Percentiles rank a stretch among this genome's conserved stretches.
These are phyloP conservation scores for Toxotes chatareus DNA, from an alignment of 2,113 vertebrate genomes.

Conservation along the genomic window DNA sequence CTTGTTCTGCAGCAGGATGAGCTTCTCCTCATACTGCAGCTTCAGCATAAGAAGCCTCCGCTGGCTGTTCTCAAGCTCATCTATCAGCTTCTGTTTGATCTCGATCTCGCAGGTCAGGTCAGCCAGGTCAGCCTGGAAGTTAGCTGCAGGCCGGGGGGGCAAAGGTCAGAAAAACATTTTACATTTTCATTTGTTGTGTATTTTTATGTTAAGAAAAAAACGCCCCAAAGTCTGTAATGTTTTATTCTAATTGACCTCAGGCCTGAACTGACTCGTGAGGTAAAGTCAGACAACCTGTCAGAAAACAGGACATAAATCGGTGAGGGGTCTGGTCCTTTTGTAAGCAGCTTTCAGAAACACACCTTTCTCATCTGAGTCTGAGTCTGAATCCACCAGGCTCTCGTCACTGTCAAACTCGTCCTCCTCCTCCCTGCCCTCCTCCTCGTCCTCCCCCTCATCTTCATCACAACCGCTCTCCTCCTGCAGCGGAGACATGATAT, in stretches of 20 bases:
- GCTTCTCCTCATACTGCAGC: constrained; percentile 97
- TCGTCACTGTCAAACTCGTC: constrained; percentile 93
- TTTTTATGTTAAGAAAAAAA: not conserved
- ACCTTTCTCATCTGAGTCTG: constrained; percentile 96
- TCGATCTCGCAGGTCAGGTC: constrained; percentile 98
- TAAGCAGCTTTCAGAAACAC: constrained; percentile 17
- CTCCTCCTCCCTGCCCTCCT: constrained; percentile 87
- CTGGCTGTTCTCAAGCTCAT: constrained; percentile 98
- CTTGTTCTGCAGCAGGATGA: constrained; percentile 96
- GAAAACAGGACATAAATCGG: not conserved
- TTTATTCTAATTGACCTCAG: not conserved
- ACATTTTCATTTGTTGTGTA: not conserved
- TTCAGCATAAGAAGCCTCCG: constrained; percentile 93
- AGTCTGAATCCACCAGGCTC: constrained; percentile 95
- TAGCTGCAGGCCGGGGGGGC: constrained; percentile 78
- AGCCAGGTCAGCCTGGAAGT: constrained; percentile 93
- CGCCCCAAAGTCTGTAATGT: not conserved
- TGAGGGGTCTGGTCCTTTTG: not conserved
- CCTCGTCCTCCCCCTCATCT: constrained; percentile 90
- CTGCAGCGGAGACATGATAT: constrained; percentile 85
- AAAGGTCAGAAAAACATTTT: not conserved
- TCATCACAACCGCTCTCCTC: constrained; percentile 97
- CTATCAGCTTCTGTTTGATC: constrained; percentile 98
- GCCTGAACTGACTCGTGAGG: not conserved
- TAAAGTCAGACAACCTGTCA: not conserved